These are phyloP conservation scores for Criorhina ranunculi DNA, from an alignment of 2,888 invertebrate genomes.

Conservation along the genomic window DNA sequence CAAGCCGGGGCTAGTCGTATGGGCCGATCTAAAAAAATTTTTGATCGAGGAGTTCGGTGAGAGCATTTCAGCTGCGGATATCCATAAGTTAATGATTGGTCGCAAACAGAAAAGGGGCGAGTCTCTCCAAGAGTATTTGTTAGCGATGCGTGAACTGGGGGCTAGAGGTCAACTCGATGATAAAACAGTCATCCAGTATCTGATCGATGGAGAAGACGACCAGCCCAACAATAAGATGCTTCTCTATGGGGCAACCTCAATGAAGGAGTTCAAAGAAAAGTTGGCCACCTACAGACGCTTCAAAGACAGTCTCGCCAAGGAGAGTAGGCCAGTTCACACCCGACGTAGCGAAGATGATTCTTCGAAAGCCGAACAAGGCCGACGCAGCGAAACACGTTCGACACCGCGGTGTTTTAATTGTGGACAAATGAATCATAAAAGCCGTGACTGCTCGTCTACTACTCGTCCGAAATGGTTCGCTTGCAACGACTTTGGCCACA, in stretches of 20 bases:
- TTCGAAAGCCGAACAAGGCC: background rate
- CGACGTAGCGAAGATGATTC: too few species aligned
- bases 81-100: background rate
- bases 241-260: background rate
- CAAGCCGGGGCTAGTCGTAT: background rate
- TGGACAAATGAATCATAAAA: too few species aligned
- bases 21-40: too few species aligned
- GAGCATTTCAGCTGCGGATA: background rate
- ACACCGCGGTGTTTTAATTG: too few species aligned
- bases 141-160: constrained; percentile 9
- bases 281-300: too few species aligned
- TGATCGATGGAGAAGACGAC: background rate
- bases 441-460: too few species aligned
- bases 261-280: background rate
- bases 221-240: background rate
- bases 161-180: constrained; percentile 8
- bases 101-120: constrained; percentile 1
- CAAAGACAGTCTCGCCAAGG: too few species aligned
- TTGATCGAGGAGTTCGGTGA: background rate
- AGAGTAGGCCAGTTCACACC: too few species aligned
- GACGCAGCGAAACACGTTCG: too few species aligned
- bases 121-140: background rate
- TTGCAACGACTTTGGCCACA: too few species aligned
- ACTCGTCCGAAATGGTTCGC: too few species aligned
- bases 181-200: constrained; percentile 9